Evolutionary conservation across 2,888 invertebrate genomes (phyloP).

Genomic region (Acleris literana): DNA sequence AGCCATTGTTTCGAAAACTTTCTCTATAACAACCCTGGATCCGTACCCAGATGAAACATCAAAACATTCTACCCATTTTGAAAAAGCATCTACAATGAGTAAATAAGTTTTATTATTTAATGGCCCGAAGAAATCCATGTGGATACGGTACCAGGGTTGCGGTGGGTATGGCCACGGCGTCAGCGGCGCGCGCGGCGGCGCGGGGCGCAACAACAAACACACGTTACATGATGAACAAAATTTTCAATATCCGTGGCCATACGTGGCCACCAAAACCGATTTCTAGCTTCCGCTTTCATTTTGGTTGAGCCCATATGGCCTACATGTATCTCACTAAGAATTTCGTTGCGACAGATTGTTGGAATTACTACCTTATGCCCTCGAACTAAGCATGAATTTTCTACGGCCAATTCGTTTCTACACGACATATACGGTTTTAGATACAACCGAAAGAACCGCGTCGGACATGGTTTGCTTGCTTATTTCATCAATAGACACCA

Average conservation of each 20-base stretch:
- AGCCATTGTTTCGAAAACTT: slow-evolving; percentile 19
- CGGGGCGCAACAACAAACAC: slow-evolving; percentile 7
- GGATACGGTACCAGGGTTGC: slow-evolving; percentile 14
- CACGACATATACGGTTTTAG: slow-evolving; percentile 36
- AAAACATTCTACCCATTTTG: slow-evolving; percentile 40
- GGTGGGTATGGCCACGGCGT: no score
- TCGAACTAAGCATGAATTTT: slow-evolving; percentile 37
- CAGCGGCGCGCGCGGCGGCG: no score
- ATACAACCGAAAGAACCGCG: not conserved
- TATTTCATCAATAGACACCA: slow-evolving; percentile 29
- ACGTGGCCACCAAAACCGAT: slow-evolving; percentile 37
- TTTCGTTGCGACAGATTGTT: not conserved
- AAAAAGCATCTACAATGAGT: slow-evolving; percentile 39
- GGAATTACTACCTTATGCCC: slow-evolving; percentile 39
- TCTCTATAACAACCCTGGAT: not conserved
- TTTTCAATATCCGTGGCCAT: slow-evolving; percentile 32
- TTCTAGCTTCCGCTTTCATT: slow-evolving; percentile 22
- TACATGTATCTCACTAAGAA: slow-evolving; percentile 15
- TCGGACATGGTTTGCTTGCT: slow-evolving; percentile 35
- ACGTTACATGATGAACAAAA: slow-evolving; percentile 24
- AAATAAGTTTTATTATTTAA: slow-evolving; percentile 35
- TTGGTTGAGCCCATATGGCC: slow-evolving; percentile 26
- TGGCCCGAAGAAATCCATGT: slow-evolving; percentile 40
- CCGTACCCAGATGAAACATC: slow-evolving; percentile 13
- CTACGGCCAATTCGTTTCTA: slow-evolving; percentile 24